These are phyloP conservation scores for Pteronura brasiliensis DNA, from an alignment of 2,113 vertebrate species.

Conservation along the genomic window DNA sequence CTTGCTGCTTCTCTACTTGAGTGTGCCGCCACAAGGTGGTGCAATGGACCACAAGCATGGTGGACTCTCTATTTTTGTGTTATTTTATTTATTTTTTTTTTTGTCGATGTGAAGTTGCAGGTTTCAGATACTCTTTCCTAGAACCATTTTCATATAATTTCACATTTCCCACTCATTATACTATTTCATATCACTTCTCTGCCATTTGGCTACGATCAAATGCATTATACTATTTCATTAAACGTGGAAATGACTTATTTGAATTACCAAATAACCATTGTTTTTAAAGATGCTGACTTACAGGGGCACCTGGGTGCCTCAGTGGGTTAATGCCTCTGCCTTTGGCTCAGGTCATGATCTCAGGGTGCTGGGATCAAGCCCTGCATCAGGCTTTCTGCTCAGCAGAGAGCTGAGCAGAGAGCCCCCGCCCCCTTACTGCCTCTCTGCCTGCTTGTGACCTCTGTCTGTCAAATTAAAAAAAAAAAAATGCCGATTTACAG, in stretches of 20 bases:
- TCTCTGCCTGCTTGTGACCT: too few relatives aligned
- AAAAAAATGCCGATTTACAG: neutral
- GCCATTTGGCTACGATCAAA: neutral
- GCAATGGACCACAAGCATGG: neutral
- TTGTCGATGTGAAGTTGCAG: neutral
- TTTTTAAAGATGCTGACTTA: slow-evolving; percentile 17
- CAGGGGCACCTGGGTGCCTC: neutral
- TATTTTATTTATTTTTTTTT: neutral
- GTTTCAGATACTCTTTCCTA: neutral
- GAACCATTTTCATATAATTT: neutral
- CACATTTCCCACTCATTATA: neutral
- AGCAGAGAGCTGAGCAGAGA: too few relatives aligned
- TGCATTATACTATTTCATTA: neutral
- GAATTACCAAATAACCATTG: neutral
- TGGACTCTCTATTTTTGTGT: neutral
- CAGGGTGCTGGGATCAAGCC: too few relatives aligned
- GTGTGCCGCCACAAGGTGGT: neutral
- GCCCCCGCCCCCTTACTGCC: too few relatives aligned
- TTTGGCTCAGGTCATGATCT: too few relatives aligned
- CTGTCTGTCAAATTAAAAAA: too few relatives aligned
- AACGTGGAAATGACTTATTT: neutral
- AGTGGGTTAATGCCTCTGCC: too few relatives aligned
- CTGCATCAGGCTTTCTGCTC: too few relatives aligned
- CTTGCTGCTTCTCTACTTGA: neutral
- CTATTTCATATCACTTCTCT: neutral